Base-by-base conservation (phyloP, 2,113 vertebrate species). In the Corythoichthys haematopterus region DNA sequence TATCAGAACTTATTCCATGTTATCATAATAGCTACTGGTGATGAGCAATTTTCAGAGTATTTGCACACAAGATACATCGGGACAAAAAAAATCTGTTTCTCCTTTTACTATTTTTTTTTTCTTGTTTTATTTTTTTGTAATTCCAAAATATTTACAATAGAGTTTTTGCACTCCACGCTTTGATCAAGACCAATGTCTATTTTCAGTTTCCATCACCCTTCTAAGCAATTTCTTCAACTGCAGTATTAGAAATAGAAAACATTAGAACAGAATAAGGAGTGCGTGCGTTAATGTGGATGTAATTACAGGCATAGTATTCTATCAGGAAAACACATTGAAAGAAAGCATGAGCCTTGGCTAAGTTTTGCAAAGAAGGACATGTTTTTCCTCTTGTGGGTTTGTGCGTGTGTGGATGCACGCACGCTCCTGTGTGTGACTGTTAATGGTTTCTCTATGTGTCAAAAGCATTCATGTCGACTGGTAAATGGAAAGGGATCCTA, bases 181-280 rank as follows among this genome's bases (percentile, higher is more conserved):
- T 85, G 77, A 85, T 85, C 75, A 74, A 83, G 72, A 78, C 70
- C 72, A 78, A 77, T 66, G 69, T 72, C 72, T 72, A 74, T 52
- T 50, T 81, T 80, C 64, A 74, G 77, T 83, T 80, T 81, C 69
- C 65, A 73, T 15, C 16, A 13, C 57, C 74, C 59, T 69, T 63
- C 37, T 51, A 37, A 59, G 70, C 70, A 78, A 81, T 72, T 43
- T 70, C 69, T 64, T 77, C 60, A 67, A 77, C 73, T 60, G 66
- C 40, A 59, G 63, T 71, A 81, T 78, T 75, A 66, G 62, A 50
- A 35, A 36, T 57, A 14, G 55, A 57, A 57, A 66, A 62, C 50
- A 35, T 13, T 36, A 14, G 55, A 57, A 57, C 12, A 10, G 52
- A 55, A 33, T 55, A 8, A 13, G 13, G 35, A 13, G 52, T 33